These are phyloP conservation scores for Calliopum simillimum DNA, from an alignment of 2,888 invertebrate genomes.

Conservation along the genomic window DNA sequence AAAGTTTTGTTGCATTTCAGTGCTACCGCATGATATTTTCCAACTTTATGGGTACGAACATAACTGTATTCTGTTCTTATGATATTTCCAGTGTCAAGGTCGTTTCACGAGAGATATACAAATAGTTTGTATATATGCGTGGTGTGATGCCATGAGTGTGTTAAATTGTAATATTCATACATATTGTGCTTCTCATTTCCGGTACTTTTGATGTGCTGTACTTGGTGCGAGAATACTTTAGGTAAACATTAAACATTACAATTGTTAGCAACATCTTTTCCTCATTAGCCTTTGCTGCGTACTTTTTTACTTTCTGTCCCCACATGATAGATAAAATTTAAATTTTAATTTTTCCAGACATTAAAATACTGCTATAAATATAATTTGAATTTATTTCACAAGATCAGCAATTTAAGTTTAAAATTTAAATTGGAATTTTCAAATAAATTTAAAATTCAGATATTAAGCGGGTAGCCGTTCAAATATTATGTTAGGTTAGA, in stretches of 20 bases:
- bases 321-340: no score
- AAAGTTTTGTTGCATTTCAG: slow-evolving; percentile 6
- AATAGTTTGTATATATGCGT: neutral
- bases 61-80: neutral
- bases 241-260: neutral
- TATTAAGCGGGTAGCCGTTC: no score
- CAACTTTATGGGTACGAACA: neutral
- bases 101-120: neutral
- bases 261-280: slow-evolving; percentile 7
- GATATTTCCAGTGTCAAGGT: slow-evolving; percentile 30
- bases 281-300: slow-evolving; percentile 4
- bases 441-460: no score
- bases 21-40: neutral
- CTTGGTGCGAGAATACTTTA: neutral
- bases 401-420: no score
- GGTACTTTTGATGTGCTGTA: neutral
- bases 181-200: slow-evolving; percentile 22
- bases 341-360: no score
- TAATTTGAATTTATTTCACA: no score
- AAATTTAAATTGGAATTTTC: no score
- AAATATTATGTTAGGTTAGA: no score
- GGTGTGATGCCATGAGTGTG: neutral
- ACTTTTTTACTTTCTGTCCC: neutral
- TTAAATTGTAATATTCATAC: neutral
- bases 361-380: no score